These are phyloP conservation scores for Protaetia brevitarsis DNA, from an alignment of 1,140 invertebrate species.

Conservation along the genomic window DNA sequence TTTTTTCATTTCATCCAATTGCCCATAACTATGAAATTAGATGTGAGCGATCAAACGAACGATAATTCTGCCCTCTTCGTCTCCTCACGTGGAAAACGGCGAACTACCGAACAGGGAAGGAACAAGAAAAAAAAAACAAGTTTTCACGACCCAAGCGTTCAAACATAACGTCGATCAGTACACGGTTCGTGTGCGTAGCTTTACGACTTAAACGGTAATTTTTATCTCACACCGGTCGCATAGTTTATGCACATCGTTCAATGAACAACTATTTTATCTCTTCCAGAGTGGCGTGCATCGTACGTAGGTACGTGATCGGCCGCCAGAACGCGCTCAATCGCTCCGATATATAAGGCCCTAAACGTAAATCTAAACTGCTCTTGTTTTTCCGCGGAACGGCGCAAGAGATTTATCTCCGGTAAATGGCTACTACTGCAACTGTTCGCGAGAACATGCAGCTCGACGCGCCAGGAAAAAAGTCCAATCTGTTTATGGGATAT, in stretches of 20 bases:
- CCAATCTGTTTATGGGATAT: neutral
- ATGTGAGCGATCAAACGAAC: too few species aligned
- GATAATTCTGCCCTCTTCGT: too few species aligned
- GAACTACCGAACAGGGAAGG: too few species aligned
- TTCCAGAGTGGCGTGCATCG: neutral
- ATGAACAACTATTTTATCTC: slow-evolving; percentile 14
- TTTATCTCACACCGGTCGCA: slow-evolving; percentile 1
- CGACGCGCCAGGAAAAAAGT: neutral
- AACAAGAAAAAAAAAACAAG: too few species aligned
- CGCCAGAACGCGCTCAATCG: too few species aligned
- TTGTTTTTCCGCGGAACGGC: neutral
- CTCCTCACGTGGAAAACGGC: too few species aligned
- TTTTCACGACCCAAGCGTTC: too few species aligned
- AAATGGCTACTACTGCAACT: neutral
- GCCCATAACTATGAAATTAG: too few species aligned
- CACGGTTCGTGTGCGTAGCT: too few species aligned
- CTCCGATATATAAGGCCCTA: too few species aligned
- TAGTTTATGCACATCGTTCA: slow-evolving; percentile 16
- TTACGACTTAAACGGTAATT: neutral
- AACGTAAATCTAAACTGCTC: slow-evolving; percentile 7
- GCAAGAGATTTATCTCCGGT: neutral
- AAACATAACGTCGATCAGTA: too few species aligned
- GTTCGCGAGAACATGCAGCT: neutral
- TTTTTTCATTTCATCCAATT: too few species aligned
- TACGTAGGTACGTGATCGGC: neutral